Base-by-base conservation (phyloP, 2,797 vertebrate species). In the Phaenicophaeus curvirostris region DNA sequence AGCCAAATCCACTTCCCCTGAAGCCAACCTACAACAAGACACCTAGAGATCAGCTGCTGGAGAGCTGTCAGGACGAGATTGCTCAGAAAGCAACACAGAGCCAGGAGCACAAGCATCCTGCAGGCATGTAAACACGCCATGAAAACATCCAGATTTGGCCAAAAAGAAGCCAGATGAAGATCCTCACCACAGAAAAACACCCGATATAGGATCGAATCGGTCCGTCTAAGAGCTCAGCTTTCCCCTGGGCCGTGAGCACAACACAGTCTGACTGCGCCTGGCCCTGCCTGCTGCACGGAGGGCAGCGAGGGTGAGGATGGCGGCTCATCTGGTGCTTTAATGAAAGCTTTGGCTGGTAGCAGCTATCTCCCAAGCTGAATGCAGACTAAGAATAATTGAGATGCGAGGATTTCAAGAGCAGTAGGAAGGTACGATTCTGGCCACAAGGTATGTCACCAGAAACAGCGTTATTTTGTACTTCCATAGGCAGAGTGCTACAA, bases 91-190 rank as follows among this genome's bases (percentile, higher is more conserved):
- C 23, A 16, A 8, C 50, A 2, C 1, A 2, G 0, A 21, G 9
- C 24, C 30, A 42, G 25, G 4, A 14, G 54, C 24, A 7, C 6
- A 2, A 18, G 37, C 35, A 4, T 13, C 59, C 17, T 4, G 17
- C 53, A 28, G 2, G 3, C 14, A 6, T 5, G 0, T 1, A 12
- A 10, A 4, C 4, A 0, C 19, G 13, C 15, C 33, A 8, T 3
- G 18, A 4, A 13, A 59, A 35, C 23, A 15, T 25, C 23, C 24
- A 8, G 0, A 8, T 2, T 0, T 3, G 20, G 44, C 39, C 54
- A 19, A 20, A 9, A 44, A 19, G 15, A 46, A 14, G 33, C 5
- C 10, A 8, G 61, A 8, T 3, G 3, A 44, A 58, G 54, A 30
- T 23, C 15, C 42, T 37, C 9, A 30, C 21, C 27, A 2, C 24